Conservation (phyloP, 2,113 vertebrate genomes). For the Spermophilus dauricus region DNA sequence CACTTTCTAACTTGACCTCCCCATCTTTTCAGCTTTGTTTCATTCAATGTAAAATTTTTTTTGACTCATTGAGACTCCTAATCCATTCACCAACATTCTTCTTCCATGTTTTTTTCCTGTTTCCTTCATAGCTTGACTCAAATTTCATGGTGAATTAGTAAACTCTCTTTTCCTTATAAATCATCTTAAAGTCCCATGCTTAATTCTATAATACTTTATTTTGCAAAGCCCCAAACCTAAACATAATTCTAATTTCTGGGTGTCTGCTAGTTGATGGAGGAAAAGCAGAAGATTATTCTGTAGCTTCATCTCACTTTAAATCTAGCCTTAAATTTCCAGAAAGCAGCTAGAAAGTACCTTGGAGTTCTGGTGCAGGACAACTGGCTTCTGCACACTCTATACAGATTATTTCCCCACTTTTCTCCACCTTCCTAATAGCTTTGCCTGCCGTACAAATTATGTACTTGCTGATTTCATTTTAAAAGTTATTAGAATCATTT, state of each 20-base stretch:
- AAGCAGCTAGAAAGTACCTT: background rate
- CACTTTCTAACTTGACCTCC: background rate
- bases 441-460: background rate
- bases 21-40: background rate
- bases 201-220: background rate
- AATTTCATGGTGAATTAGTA: background rate
- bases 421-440: background rate
- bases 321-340: background rate
- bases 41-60: background rate
- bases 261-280: background rate
- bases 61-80: background rate
- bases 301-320: background rate
- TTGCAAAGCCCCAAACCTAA: background rate
- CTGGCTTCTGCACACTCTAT: background rate
- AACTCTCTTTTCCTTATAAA: background rate
- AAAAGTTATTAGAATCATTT: constrained; percentile 18
- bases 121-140: background rate
- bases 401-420: background rate
- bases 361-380: background rate
- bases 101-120: background rate
- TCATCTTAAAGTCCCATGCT: background rate
- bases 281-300: background rate
- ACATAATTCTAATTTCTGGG: background rate
- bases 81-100: background rate
- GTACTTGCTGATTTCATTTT: background rate